phyloP scores from a whole-genome alignment of 2,113 vertebrate genomes.

The Paradisaea rubra region DNA sequence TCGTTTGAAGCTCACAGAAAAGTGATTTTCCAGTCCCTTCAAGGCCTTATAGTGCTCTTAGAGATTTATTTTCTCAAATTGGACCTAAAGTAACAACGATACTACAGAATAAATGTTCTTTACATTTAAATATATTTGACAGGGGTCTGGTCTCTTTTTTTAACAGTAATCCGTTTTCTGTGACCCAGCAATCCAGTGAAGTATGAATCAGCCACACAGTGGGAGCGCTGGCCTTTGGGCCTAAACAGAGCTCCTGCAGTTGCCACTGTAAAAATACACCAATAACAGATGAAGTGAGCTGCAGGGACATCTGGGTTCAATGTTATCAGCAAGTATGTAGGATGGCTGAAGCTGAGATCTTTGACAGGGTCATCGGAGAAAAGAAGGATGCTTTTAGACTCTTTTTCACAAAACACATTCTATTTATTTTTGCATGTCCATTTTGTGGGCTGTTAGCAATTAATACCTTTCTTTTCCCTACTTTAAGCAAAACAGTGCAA shows the following conservation, averaged over 20 bases:
- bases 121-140: slow-evolving; percentile 24
- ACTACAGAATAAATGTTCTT: slow-evolving; percentile 18
- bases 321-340: background rate
- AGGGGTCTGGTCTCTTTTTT: background rate
- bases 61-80: slow-evolving; percentile 7
- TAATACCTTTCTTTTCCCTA: background rate
- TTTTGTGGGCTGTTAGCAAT: background rate
- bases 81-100: background rate
- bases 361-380: background rate
- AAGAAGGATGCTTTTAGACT: background rate
- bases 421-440: background rate
- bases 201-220: background rate
- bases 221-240: background rate
- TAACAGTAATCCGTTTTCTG: background rate
- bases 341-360: background rate
- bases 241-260: background rate
- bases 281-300: background rate
- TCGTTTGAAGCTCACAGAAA: slow-evolving; percentile 12
- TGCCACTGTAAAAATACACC: background rate
- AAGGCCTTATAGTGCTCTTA: background rate
- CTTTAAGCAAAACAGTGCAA: background rate
- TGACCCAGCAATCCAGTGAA: background rate
- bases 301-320: background rate
- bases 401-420: background rate
- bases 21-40: slow-evolving; percentile 20